Conservation (phyloP, 2,113 vertebrate species). For the Pangasianodon hypophthalmus region DNA sequence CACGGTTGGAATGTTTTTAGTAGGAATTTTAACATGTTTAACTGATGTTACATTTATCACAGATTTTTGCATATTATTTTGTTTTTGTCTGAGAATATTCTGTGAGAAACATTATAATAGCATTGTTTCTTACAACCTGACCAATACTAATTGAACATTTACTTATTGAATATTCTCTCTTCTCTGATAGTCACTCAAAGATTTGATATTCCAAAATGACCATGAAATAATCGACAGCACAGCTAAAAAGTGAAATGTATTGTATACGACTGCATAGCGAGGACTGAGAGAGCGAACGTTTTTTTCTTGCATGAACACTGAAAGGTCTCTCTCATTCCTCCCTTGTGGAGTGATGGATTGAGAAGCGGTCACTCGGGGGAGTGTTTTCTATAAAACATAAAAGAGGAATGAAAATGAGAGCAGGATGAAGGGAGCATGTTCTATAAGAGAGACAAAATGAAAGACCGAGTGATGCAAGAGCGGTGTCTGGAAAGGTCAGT, state of each 20-base stretch:
- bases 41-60: neutral
- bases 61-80: neutral
- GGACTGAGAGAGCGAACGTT: neutral
- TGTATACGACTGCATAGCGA: neutral
- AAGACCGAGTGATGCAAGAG: constrained; percentile 13
- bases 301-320: neutral
- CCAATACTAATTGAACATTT: neutral
- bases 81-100: neutral
- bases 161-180: neutral
- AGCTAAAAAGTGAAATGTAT: neutral
- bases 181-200: neutral
- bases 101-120: neutral
- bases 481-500: constrained; percentile 46
- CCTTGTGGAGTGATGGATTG: constrained; percentile 24
- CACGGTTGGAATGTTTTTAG: neutral
- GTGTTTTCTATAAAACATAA: constrained; percentile 42
- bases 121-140: neutral
- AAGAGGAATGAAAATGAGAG: constrained; percentile 24
- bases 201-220: neutral
- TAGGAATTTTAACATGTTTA: neutral
- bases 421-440: constrained; percentile 14
- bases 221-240: no score
- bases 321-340: constrained; percentile 30
- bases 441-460: constrained; percentile 5
- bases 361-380: constrained; percentile 20